Evolutionary conservation across 2,888 invertebrate genomes (phyloP).

Genomic region (Seira sanloemensis): DNA sequence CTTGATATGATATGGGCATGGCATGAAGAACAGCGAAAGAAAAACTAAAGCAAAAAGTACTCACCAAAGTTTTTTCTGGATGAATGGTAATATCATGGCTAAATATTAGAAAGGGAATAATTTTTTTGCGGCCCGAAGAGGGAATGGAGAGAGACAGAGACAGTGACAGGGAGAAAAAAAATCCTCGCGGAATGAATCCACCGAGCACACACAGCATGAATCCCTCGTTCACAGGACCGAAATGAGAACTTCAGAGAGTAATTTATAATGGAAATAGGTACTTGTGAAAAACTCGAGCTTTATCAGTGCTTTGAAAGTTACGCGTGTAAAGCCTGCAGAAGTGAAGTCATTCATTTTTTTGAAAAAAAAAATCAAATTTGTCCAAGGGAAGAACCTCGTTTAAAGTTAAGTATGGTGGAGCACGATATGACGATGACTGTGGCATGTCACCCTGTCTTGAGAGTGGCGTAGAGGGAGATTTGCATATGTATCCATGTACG

Average conservation of each 20-base stretch:
- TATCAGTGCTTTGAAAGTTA: background rate
- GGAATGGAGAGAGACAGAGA: conserved; percentile 17
- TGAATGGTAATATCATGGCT: background rate
- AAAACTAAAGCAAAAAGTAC: conserved; percentile 44
- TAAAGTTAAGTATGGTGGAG: conserved; percentile 9
- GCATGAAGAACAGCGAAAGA: background rate
- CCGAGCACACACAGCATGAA: background rate
- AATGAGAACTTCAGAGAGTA: background rate
- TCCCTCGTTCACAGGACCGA: background rate
- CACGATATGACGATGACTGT: background rate
- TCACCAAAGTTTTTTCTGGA: conserved; percentile 27
- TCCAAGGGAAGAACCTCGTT: conserved; percentile 60
- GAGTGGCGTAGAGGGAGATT: too few relatives aligned
- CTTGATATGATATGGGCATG: conserved; percentile 38
- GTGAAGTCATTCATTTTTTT: conserved; percentile 70
- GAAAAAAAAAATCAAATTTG: conserved; percentile 70
- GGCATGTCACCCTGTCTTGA: background rate
- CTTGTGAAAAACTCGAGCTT: background rate
- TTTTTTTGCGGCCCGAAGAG: conserved; percentile 41
- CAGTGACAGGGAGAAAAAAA: background rate
- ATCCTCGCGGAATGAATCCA: too few relatives aligned
- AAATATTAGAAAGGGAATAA: conserved; percentile 28
- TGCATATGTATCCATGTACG: conserved; percentile 2
- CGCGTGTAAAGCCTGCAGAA: conserved; percentile 41
- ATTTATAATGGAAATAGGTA: background rate